phyloP scores from a whole-genome alignment of 1,140 invertebrate species.

The Stegodyphus dumicola region DNA sequence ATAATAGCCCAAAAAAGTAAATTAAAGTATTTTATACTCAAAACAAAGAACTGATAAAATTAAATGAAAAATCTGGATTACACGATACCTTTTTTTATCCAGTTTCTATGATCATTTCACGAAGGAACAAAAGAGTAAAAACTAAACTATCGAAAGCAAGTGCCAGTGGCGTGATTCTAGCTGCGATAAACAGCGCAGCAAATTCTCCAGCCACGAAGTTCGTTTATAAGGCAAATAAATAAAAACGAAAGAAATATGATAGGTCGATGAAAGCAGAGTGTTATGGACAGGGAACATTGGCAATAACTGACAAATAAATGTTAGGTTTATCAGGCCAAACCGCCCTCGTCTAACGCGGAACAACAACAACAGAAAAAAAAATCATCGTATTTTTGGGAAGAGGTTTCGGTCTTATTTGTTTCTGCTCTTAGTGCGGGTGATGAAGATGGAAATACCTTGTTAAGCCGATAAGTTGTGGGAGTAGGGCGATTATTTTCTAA shows the following conservation, averaged over 20 bases:
- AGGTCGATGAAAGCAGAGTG: constrained; percentile 12
- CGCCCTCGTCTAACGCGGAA: constrained; percentile 6
- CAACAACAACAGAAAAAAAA: background rate
- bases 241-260: background rate
- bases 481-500: constrained; percentile 29
- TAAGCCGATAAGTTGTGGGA: constrained; percentile 5
- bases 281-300: constrained; percentile 27
- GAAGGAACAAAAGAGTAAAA: too few species aligned
- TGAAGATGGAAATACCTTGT: constrained; percentile 19
- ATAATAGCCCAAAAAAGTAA: too few species aligned
- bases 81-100: too few species aligned
- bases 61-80: too few species aligned
- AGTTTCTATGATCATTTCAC: too few species aligned
- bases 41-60: too few species aligned
- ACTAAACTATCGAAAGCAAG: too few species aligned
- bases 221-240: background rate
- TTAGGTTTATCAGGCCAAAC: constrained; percentile 42
- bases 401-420: background rate
- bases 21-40: too few species aligned
- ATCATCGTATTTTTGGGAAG: background rate
- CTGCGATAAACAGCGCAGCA: background rate
- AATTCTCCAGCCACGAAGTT: background rate
- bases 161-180: too few species aligned
- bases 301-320: constrained; percentile 45
- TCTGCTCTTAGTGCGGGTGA: background rate